Evolutionary conservation across 2,113 vertebrate species (phyloP).

Genomic region (Potamarius usumacintae): DNA sequence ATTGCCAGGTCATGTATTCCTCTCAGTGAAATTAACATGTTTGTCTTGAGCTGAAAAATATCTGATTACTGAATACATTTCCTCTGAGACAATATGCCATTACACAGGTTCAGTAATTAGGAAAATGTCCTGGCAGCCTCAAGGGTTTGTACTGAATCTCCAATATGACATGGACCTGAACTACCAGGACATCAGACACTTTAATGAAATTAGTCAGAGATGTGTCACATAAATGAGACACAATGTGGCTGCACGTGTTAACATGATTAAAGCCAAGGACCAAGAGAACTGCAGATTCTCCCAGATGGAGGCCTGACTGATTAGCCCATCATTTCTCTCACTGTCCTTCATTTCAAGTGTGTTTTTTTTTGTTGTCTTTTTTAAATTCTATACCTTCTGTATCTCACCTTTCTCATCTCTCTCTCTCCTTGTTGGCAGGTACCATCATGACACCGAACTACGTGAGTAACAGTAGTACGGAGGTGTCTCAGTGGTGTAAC

Average conservation of each 20-base stretch:
- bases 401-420: not conserved
- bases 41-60: conserved; percentile 9
- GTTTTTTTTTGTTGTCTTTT: not conserved
- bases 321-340: conserved; percentile 28
- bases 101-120: conserved; percentile 30
- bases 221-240: conserved; percentile 30
- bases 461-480: conserved; percentile 81
- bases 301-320: conserved; percentile 37
- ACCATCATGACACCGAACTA: conserved; percentile 96
- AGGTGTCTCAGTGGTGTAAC: conserved; percentile 87
- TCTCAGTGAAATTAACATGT: not conserved
- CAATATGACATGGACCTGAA: conserved; percentile 25
- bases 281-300: conserved; percentile 28
- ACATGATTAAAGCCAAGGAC: conserved; percentile 45
- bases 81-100: not conserved
- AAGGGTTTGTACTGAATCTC: conserved; percentile 1
- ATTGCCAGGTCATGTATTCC: not conserved
- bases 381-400: not conserved
- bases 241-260: conserved; percentile 36
- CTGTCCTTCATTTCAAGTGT: not conserved
- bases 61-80: conserved; percentile 32
- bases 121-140: conserved; percentile 17
- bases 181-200: conserved; percentile 24
- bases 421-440: conserved; percentile 67
- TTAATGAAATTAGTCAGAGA: conserved; percentile 43